Percentiles rank a stretch among this genome's conserved stretches.
Conservation (phyloP, 2,797 vertebrate genomes). For the Sebastes trivittatus region DNA sequence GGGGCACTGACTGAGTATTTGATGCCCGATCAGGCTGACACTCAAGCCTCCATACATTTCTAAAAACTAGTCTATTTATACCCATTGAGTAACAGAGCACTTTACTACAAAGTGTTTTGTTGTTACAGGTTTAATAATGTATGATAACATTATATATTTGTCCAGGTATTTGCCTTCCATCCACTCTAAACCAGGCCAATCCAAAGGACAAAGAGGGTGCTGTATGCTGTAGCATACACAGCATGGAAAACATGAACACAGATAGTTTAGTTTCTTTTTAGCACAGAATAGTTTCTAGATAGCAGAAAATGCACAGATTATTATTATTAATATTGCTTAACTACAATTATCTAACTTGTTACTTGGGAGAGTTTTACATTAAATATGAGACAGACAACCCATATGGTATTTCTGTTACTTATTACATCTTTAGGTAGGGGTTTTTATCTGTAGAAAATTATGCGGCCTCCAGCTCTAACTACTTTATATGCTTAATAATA, state of each 20-base stretch:
- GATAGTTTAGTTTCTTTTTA: background rate
- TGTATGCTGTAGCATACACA: background rate
- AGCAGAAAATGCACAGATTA: background rate
- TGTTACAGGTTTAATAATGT: background rate
- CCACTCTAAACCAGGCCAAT: background rate
- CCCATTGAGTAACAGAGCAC: background rate
- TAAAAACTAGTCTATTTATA: background rate
- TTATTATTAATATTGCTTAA: background rate
- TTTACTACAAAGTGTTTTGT: background rate
- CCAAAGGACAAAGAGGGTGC: background rate
- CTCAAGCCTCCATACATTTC: too few species aligned
- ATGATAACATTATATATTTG: background rate
- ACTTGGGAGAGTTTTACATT: background rate
- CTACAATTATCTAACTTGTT: background rate
- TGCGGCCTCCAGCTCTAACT: too few species aligned
- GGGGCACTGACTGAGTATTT: too few species aligned
- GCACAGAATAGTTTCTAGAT: background rate
- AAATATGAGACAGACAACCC: background rate
- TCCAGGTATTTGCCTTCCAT: background rate
- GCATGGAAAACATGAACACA: background rate
- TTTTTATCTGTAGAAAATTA: too few species aligned
- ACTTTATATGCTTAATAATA: too few species aligned
- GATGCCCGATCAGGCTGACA: too few species aligned
- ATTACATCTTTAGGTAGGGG: background rate
- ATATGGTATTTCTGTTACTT: background rate